Evolutionary conservation across 2,888 invertebrate genomes (phyloP), one percentile per base, ranked within the genome.

Genomic region (Phengaris arion): DNA sequence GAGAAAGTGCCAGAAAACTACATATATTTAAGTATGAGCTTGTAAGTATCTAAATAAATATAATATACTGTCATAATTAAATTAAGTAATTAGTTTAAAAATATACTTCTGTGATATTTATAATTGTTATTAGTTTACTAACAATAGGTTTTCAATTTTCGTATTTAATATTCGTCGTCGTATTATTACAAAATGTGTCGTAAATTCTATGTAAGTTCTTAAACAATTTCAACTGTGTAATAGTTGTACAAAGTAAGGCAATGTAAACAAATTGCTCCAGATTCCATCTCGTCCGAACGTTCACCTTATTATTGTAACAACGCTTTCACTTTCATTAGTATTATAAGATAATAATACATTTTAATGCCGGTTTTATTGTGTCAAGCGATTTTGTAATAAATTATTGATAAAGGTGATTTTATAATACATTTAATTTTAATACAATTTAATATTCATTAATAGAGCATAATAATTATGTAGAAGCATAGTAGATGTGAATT

Each of bases 311-410:
- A 81, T 80, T 81, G 82, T 82, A 81, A 82, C 79, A 78, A 74
- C 72, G 84, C 91, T 92, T 92, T 92, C 91, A 89, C 91, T 91
- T 91, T 88, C 83, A 79, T 83, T 79, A 80, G 74, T 76, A 78
- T 79, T 82, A 80, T 80, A 82, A 80, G 76, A 77, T 79, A 81
- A 80, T 72, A 74, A 74, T 64, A 64, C 45, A 64, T 64, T 64
- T 35, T 59, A 59, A 64, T 64, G 64, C 35, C 64, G 64, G 35
- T 35, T 64, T 64, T 64, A 64, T 45, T 64, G 35, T 64, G 35
- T 64, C 12, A 64, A 64, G 2, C 12, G 35, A 35, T 35, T 64
- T 64, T 45, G 64, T 64, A 35, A 45, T 45, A 45, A 45, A 45
- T 13, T 45, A 13, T 52, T 52, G 8, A 48, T 48, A 48, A 48